Evolutionary conservation across 2,797 vertebrate species (phyloP).

Genomic region (Myotis daubentonii): DNA sequence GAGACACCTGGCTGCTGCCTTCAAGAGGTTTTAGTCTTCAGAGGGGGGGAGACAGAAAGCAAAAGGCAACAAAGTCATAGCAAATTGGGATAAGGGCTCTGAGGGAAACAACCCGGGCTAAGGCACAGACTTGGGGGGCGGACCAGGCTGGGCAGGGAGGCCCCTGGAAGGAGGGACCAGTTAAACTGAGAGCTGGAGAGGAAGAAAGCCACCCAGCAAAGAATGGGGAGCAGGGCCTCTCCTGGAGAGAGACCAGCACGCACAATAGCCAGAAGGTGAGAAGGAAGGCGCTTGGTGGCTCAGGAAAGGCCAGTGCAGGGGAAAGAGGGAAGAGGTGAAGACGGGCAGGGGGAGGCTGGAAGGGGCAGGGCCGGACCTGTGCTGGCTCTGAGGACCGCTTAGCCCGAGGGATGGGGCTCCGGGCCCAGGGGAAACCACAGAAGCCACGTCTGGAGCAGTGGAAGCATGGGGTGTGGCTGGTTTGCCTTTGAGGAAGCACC

Average conservation of each 20-base stretch:
- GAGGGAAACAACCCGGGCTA: neutral
- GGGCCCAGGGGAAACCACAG: neutral
- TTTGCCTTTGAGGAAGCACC: neutral
- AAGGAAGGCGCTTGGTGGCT: neutral
- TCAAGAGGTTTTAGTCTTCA: neutral
- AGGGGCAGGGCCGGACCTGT: neutral
- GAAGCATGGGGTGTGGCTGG: neutral
- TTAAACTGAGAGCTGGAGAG: neutral
- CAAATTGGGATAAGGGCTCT: neutral
- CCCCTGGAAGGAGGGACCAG: neutral
- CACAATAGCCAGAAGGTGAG: neutral
- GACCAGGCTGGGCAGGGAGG: neutral
- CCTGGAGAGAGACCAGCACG: neutral
- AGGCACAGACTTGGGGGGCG: neutral
- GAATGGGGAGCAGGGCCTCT: neutral
- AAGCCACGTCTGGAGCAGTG: neutral
- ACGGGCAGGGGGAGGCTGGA: neutral
- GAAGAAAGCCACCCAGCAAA: neutral
- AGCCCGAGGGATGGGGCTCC: neutral
- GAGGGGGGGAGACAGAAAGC: neutral
- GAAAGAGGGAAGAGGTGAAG: no score
- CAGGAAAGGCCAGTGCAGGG: neutral
- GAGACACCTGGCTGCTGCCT: neutral
- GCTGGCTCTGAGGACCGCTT: neutral
- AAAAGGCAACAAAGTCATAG: neutral